Evolutionary conservation across 2,113 vertebrate species (phyloP), one percentile per base, ranked within the genome.

Genomic region (Psilopogon haemacephalus): DNA sequence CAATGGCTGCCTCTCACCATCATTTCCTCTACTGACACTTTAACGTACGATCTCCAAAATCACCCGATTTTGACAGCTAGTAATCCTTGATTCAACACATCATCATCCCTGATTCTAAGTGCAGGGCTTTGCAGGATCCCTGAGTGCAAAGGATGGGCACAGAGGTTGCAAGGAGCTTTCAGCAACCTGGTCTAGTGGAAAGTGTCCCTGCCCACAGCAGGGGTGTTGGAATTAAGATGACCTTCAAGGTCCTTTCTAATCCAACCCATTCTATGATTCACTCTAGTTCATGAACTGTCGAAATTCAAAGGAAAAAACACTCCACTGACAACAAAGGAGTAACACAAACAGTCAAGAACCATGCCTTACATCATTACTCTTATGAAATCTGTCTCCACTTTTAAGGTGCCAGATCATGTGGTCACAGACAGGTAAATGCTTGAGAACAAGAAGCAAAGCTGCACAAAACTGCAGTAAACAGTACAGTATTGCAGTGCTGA

Each of bases 1-100:
- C 2, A 1, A 42, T 20, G 26, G 24, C 21, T 0, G 0, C 20
- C 33, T 86, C 32, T 60, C 67, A 60, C 46, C 1, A 0, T 59
- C 55, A 87, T 48, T 78, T 64, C 17, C 26, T 80, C 48, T 77
- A 13, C 4, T 78, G 52, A 81, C 84, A 81, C 58, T 30, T 60
- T 74, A 78, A 60, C 5, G 15, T 3, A 21, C 5, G 18, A 64
- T 48, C 54, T 81, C 67, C 50, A 90, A 17, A 73, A 65, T 78
- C 30, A 72, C n/a, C 35, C 55, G 68, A 48, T 48, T 89, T 59
- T 86, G 65, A 86, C n/a, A 90, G 59, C 20, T 42, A 69, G n/a
- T 9, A 67, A 38, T 64, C 64, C 46, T 77, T 67, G 12, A 80
- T 1, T 70, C 60, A 95, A 46, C 12, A 52, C 15, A 28, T 59